Evolutionary conservation across 2,797 vertebrate genomes (phyloP).

Genomic region (Acipenser transmontanus): DNA sequence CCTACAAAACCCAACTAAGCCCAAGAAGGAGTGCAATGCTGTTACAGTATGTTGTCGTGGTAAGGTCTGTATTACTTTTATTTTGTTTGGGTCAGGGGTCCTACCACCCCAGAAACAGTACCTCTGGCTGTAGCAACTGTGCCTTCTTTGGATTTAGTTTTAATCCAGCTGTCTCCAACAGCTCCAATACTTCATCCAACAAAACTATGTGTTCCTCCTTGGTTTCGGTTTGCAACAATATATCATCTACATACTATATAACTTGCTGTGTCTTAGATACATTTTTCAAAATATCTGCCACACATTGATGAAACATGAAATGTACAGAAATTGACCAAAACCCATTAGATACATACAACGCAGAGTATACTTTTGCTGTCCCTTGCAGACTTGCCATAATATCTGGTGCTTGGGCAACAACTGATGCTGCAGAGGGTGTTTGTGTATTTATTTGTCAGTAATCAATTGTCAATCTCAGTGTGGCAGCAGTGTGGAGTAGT

Average conservation of each 20-base stretch:
- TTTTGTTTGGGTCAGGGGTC: background rate
- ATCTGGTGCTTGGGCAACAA: background rate
- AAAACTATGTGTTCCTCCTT: no score
- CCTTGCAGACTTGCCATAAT: background rate
- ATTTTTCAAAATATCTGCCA: background rate
- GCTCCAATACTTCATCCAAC: no score
- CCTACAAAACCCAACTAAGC: no score
- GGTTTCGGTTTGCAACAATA: background rate
- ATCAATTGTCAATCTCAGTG: background rate
- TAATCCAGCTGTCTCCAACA: background rate
- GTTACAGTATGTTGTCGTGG: background rate
- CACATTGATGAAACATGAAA: background rate
- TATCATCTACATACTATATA: background rate
- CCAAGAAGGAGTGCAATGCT: background rate
- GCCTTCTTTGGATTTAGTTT: constrained; percentile 3
- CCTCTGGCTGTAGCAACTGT: background rate
- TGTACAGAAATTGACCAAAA: no score
- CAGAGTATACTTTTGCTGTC: background rate
- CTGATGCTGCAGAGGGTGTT: background rate
- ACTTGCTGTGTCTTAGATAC: background rate
- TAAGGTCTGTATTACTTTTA: background rate
- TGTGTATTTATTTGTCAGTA: no score
- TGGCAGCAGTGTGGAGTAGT: no score
- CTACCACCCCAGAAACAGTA: background rate
- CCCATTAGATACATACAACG: background rate